Percentiles rank a stretch among this genome's conserved stretches.
phyloP scores from a whole-genome alignment of 2,888 invertebrate genomes.

The Prosopocoilus inquinatus region DNA sequence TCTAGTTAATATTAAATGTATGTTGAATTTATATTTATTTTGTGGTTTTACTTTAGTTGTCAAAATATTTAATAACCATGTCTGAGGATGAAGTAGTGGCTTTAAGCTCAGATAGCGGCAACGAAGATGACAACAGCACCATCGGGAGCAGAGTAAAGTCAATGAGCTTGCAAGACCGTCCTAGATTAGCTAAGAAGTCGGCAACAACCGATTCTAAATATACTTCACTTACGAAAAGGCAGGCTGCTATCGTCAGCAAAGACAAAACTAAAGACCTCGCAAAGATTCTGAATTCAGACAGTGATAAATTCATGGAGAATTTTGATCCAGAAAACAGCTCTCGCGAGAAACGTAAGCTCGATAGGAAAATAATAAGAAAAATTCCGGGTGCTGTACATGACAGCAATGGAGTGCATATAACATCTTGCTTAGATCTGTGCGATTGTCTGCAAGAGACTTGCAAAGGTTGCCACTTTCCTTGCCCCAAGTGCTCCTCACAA shows the following conservation, averaged over 20 bases:
- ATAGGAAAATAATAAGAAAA: constrained; percentile 54
- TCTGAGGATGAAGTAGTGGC: too few relatives aligned
- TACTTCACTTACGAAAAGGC: constrained; percentile 17
- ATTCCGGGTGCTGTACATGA: constrained; percentile 61
- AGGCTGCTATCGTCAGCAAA: constrained; percentile 25
- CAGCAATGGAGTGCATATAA: constrained; percentile 64
- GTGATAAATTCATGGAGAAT: constrained; percentile 53
- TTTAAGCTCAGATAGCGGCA: too few relatives aligned
- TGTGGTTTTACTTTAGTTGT: too few relatives aligned
- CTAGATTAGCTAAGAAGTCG: constrained; percentile 28
- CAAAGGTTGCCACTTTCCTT: constrained; percentile 82
- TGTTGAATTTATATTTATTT: too few relatives aligned
- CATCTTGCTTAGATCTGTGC: constrained; percentile 70
- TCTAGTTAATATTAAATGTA: too few relatives aligned
- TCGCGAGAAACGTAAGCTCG: constrained; percentile 73
- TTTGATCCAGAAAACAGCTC: constrained; percentile 79
- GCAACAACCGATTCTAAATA: constrained; percentile 13
- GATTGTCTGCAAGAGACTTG: constrained; percentile 80
- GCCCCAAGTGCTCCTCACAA: constrained; percentile 67
- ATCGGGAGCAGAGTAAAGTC: constrained; percentile 4
- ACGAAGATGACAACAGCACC: neutral
- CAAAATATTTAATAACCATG: too few relatives aligned
- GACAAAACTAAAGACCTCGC: constrained; percentile 17
- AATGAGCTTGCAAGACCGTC: constrained; percentile 12
- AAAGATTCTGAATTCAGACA: constrained; percentile 13